Base-by-base conservation (phyloP, 2,797 vertebrate genomes). In the Ctenochaetus hawaiiensis region DNA sequence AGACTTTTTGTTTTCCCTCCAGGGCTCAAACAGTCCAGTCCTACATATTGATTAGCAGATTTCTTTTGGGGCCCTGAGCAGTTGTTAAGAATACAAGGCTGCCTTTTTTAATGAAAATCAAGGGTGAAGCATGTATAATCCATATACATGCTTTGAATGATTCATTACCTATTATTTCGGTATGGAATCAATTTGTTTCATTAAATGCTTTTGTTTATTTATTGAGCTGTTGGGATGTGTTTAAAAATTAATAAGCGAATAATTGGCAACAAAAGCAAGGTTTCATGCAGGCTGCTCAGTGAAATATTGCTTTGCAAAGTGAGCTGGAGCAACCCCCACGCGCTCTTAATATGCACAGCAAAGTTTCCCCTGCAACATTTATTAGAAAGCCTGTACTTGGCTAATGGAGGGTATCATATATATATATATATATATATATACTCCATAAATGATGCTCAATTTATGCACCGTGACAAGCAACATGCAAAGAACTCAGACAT, bases 181-280 rank as follows among this genome's bases (percentile, higher is more conserved):
- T 86, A 88, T 85, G 83, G 78, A 93, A 90, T 88, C 82, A 88
- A 92, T 93, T 92, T 91, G 87, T 93, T 92, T 90, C 87, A 90
- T 94, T 92, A 91, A 87, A 86, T 78, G 75, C 84, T 57, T 86
- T 89, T 91, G 90, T 94, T 93, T 92, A 90, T 94, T 92, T 92
- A 92, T 92, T 89, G 90, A 91, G 88, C 86, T 89, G 80, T 72
- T 74, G 76, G 86, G 79, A 88, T 41, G 59, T 86, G 81, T 88
- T 92, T 75, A 89, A 91, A 94, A 94, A 95, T 93, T 91, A 94
- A 94, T 92, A 89, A 87, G 90, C 89, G 86, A 93, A 93, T 95
- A 94, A 95, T 93, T 94, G 92, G 68, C 65, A 78, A 85, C 89
- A 91, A 94, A 90, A 90, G 82, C 85, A 57, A 20, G 64, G 75